Percentiles rank a stretch among this genome's conserved stretches.
Conservation (phyloP, 2,113 vertebrate genomes). For the Corvus cornix region DNA sequence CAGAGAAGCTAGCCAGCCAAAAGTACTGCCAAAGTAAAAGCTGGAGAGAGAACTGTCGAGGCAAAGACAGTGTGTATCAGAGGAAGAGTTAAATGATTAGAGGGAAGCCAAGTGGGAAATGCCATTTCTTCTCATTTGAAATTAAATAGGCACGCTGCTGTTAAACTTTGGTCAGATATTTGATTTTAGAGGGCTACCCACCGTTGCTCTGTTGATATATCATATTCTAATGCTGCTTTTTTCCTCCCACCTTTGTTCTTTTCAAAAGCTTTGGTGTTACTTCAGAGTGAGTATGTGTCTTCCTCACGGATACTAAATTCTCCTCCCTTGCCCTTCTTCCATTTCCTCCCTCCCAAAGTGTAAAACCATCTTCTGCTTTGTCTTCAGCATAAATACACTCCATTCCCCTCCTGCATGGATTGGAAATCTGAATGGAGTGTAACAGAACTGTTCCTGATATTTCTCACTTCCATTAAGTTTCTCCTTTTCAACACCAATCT, state of each 20-base stretch:
- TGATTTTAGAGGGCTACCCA: background rate
- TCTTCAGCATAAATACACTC: background rate
- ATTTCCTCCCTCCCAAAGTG: background rate
- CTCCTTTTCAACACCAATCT: background rate
- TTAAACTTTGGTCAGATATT: background rate
- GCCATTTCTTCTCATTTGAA: background rate
- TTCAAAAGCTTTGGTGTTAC: background rate
- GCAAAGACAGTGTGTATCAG: background rate
- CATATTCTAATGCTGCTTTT: background rate
- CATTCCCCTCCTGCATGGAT: background rate
- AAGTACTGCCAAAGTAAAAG: background rate
- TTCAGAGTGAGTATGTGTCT: background rate
- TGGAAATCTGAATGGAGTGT: background rate
- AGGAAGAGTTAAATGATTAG: background rate
- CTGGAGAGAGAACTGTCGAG: background rate
- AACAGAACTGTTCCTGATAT: background rate
- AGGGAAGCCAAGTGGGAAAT: background rate
- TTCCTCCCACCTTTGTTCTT: background rate
- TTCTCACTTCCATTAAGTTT: background rate
- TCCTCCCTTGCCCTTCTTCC: background rate
- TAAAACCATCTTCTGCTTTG: background rate
- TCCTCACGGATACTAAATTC: background rate
- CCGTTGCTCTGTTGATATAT: background rate
- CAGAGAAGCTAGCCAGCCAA: background rate
- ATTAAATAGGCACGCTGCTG: background rate